Evolutionary conservation across 2,888 invertebrate genomes (phyloP).

Genomic region (Rhagonycha lutea): DNA sequence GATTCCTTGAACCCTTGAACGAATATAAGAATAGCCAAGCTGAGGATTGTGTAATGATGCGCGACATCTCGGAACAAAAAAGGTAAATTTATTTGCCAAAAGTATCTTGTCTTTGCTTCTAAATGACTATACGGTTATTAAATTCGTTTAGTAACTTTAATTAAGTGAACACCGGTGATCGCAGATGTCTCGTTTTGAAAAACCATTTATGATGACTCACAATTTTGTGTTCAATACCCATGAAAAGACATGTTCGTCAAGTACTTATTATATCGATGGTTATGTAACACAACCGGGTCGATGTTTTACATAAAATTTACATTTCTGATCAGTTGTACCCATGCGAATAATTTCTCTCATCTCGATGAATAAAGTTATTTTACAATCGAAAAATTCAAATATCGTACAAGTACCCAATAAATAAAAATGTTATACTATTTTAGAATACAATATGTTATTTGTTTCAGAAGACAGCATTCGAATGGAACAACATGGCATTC

Average conservation of each 20-base stretch:
- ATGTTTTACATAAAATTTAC: conserved; percentile 21
- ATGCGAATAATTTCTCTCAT: background rate
- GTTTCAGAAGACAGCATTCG: conserved; percentile 70
- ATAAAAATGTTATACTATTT: background rate
- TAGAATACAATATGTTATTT: conserved; percentile 18
- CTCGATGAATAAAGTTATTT: background rate
- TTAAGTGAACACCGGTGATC: conserved; percentile 33
- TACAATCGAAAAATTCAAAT: background rate
- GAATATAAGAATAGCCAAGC: background rate
- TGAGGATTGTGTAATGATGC: background rate
- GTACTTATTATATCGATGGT: background rate
- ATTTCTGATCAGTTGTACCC: conserved; percentile 12
- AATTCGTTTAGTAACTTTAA: conserved; percentile 37
- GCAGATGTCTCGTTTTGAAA: conserved; percentile 30
- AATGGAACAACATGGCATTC: conserved; percentile 52
- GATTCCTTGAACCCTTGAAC: background rate
- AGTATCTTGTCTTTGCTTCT: background rate
- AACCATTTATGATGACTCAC: background rate
- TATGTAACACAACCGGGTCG: conserved; percentile 16
- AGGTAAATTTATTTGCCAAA: background rate
- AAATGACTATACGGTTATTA: conserved; percentile 38
- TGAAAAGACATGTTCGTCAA: background rate
- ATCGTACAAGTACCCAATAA: background rate
- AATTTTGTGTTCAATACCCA: background rate
- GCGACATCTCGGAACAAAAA: background rate